These are phyloP conservation scores for Prorops nasuta DNA, from an alignment of 1,140 invertebrate genomes.

Conservation along the genomic window DNA sequence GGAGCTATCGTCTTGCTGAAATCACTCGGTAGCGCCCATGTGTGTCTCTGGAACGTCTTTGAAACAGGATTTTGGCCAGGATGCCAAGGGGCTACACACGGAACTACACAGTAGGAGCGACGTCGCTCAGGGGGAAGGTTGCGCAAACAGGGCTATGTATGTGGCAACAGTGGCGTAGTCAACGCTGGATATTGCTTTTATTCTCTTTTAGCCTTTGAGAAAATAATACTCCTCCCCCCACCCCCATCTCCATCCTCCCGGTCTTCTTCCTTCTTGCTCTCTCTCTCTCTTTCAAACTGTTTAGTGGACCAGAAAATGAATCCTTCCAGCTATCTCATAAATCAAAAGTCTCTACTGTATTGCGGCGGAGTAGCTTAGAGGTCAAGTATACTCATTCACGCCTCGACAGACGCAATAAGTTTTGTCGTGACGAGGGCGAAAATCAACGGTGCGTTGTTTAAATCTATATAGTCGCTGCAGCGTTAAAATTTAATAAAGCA, in stretches of 20 bases:
- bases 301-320: too few species aligned
- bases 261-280: neutral
- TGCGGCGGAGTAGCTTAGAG: too few species aligned
- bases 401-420: too few species aligned
- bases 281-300: neutral
- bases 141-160: slow-evolving; percentile 4
- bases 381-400: too few species aligned
- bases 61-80: neutral
- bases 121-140: neutral
- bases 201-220: too few species aligned
- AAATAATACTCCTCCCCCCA: too few species aligned
- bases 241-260: too few species aligned
- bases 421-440: too few species aligned
- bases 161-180: slow-evolving; percentile 7
- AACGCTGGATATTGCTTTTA: too few species aligned
- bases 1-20: slow-evolving; percentile 15
- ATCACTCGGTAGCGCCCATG: slow-evolving; percentile 8
- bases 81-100: neutral
- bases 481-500: slow-evolving; percentile 23
- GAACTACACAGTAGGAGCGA: neutral
- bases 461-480: slow-evolving; percentile 12
- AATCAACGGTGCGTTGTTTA: too few species aligned
- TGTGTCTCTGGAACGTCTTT: neutral
- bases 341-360: too few species aligned
- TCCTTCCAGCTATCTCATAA: too few species aligned